Percentiles rank a stretch among this genome's conserved stretches.
Conservation (phyloP, 1,140 invertebrate species). For the Euwallacea fornicatus region DNA sequence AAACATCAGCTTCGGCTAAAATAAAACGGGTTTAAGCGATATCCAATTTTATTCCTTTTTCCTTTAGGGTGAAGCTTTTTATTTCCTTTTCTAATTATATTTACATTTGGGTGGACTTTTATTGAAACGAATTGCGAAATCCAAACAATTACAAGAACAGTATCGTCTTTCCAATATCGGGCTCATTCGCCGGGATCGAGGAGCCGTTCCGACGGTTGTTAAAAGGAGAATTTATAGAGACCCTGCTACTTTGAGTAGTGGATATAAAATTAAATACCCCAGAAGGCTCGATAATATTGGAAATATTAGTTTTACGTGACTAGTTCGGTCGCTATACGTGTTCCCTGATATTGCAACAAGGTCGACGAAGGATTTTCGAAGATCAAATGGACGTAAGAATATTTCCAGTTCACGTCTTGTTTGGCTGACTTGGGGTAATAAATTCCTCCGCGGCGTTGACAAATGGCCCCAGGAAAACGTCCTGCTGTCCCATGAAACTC, state of each 20-base stretch:
- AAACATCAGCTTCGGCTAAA: not conserved
- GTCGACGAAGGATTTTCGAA: too few species aligned
- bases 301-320: too few species aligned
- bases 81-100: slow-evolving; percentile 37
- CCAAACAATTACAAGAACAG: slow-evolving; percentile 31
- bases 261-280: not conserved
- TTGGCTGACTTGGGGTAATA: too few species aligned
- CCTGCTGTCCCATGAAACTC: too few species aligned
- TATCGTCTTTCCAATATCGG: slow-evolving; percentile 30
- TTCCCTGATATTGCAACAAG: too few species aligned
- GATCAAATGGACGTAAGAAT: too few species aligned
- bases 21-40: slow-evolving; percentile 21
- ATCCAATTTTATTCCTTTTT: slow-evolving; percentile 25
- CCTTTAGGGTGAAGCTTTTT: slow-evolving; percentile 14
- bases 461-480: too few species aligned
- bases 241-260: not conserved
- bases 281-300: too few species aligned
- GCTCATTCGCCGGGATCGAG: slow-evolving; percentile 9
- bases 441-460: too few species aligned
- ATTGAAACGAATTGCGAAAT: slow-evolving; percentile 37
- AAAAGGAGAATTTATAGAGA: slow-evolving; percentile 14
- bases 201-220: slow-evolving; percentile 9
- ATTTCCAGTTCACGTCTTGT: too few species aligned
- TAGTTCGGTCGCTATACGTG: too few species aligned
- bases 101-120: slow-evolving; percentile 37